A percentile compares a stretch with the other conserved stretches of the same genome.
These are phyloP conservation scores for Spisula subtruncata DNA, from an alignment of 2,888 invertebrate genomes.

Conservation along the genomic window DNA sequence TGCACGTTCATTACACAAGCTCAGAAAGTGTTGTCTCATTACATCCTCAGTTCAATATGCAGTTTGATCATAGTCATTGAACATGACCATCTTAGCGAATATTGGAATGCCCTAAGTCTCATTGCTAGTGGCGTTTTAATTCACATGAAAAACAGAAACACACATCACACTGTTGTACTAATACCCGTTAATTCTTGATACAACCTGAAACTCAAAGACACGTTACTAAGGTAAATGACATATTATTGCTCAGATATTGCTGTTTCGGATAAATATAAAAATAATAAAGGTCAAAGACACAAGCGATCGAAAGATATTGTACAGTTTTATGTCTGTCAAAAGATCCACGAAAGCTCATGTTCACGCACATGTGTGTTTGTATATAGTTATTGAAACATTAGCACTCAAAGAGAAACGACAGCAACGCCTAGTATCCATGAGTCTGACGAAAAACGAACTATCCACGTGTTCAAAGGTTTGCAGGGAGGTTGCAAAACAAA, in stretches of 20 bases:
- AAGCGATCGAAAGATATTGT: background rate
- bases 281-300: background rate
- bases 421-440: too few species aligned
- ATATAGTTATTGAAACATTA: too few species aligned
- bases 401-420: too few species aligned
- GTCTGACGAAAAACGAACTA: too few species aligned
- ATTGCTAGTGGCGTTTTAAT: background rate
- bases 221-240: conserved; percentile 21
- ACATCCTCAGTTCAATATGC: background rate
- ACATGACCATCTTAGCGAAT: background rate
- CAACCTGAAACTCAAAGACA: background rate
- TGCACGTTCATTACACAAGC: background rate
- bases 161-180: background rate
- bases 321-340: too few species aligned
- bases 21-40: background rate
- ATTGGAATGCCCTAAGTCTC: background rate
- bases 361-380: too few species aligned
- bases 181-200: background rate
- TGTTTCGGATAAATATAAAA: background rate
- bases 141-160: background rate
- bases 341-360: too few species aligned
- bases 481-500: too few species aligned
- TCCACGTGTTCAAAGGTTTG: too few species aligned
- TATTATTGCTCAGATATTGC: conserved; percentile 1
- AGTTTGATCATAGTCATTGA: too few species aligned